Base-by-base conservation (phyloP, 1,140 invertebrate genomes). In the Doryteuthis pealeii region DNA sequence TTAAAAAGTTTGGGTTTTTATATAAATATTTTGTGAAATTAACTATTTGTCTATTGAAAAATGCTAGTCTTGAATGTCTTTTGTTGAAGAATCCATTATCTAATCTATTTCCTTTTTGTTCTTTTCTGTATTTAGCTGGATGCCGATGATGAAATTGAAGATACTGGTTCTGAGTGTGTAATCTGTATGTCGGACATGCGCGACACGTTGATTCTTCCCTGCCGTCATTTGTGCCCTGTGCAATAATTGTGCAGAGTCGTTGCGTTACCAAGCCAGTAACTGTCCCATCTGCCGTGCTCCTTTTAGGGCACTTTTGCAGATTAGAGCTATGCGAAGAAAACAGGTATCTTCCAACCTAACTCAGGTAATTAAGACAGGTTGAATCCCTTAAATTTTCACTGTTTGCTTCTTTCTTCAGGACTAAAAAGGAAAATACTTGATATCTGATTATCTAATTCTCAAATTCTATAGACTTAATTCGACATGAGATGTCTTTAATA, bases 121-220 rank as follows among this genome's bases (percentile, higher is more conserved):
- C 4, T 40, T 40, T 40, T 10, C 35, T 40, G 18, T 22, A 45
- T 74, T 30, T 49, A 71, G 67, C 49, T 71, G 71, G 81, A 81
- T 73, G 77, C 79, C 30, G 84, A 92, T 68, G 95, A 97, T 83
- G 96, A 98, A 78, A 92, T 93, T 2, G 97, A 99, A 84, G 97
- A 99, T 83, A 97, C 95, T 86, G 95, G 96, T 22, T 95, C 95
- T 14, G 98, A 99, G 89, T 99, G 98, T 90, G 97, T 99, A 15
- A 99, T 99, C 84, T 99, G 98, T 87, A 99, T 99, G 96, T 96
- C 94, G 84, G 97, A 99, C 86, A 93, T 96, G 18, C 90, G 98
- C 0, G 98, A 99, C 87, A 99, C 98, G 0, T 89, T 99, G 28
- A 99, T 99, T 80, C 90, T 99, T 77, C 98, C 98, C 0, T 99